Base-by-base conservation (phyloP, 2,797 vertebrate genomes). In the Amazonetta brasiliensis region DNA sequence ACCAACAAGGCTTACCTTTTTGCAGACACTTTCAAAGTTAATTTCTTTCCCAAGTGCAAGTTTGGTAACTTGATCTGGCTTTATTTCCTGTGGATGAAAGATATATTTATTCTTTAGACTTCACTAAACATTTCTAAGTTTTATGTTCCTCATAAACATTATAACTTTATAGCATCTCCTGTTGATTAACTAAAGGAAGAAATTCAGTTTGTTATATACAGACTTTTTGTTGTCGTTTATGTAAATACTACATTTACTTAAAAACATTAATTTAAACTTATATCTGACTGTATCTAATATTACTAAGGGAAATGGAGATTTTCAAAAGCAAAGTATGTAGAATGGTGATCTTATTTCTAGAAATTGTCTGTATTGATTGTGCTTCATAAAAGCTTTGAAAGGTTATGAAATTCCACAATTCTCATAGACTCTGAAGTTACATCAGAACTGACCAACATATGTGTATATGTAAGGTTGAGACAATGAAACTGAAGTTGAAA, bases 11-110 rank as follows among this genome's bases (percentile, higher is more conserved):
- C 91, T 86, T 97, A 98, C 98, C 98, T 99, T 98, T 98, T 98
- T 99, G 97, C 98, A 99, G 93, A 98, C 98, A 75, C 98, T 96
- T 43, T 99, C 98, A 96, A 99, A 99, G 97, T 94, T 98, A 86
- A 99, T 97, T 86, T 98, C 98, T 85, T 98, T 98, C 92, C 97
- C 96, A 96, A 99, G 98, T 69, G 99, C 99, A 58, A 98, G 97
- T 97, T 99, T 99, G 58, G 99, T 99, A 92, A 99, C 98, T 92
- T 93, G 56, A 97, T 99, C 99, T 31, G 98, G 98, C 81, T 96
- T 97, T 89, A 98, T 67, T 90, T 98, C 98, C 98, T 98, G 89
- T 64, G 60, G 75, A 87, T 14, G 7, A 94, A 91, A 93, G 17
- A 64, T 5, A 73, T 11, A n/a, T 75, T 92, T 55, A 89, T 21